phyloP scores from a whole-genome alignment of 2,797 vertebrate species.

The Poeciliopsis turneri region DNA sequence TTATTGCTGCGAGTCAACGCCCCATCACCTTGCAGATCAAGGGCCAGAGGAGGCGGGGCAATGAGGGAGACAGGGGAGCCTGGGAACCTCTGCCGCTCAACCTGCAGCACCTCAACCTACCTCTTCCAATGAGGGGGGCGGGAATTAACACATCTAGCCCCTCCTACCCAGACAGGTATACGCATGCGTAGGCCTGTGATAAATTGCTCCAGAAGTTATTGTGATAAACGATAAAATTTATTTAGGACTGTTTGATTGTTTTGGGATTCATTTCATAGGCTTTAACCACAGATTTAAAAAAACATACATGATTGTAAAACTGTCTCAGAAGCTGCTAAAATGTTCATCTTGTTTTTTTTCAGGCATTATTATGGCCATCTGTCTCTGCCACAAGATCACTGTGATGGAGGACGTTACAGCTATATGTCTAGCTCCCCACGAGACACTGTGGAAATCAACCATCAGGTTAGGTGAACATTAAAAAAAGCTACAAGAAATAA shows the following conservation, averaged over 20 bases:
- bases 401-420: slow-evolving; percentile 73
- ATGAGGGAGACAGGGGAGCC: slow-evolving; percentile 65
- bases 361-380: slow-evolving; percentile 79
- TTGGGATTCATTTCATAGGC: neutral
- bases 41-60: slow-evolving; percentile 69
- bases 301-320: neutral
- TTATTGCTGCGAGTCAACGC: slow-evolving; percentile 79
- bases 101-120: slow-evolving; percentile 75
- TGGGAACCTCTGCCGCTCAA: slow-evolving; percentile 79
- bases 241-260: neutral
- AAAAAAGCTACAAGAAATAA: neutral
- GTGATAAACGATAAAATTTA: too few species aligned
- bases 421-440: slow-evolving; percentile 77
- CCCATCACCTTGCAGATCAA: slow-evolving; percentile 85
- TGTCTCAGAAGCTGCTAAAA: slow-evolving; percentile 3
- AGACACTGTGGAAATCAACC: slow-evolving; percentile 75
- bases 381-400: slow-evolving; percentile 77
- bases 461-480: slow-evolving; percentile 61
- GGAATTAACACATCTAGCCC: slow-evolving; percentile 66
- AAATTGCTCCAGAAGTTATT: too few species aligned
- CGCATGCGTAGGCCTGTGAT: neutral
- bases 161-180: slow-evolving; percentile 77
- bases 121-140: slow-evolving; percentile 57
- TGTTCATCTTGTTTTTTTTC: slow-evolving; percentile 12
- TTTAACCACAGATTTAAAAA: neutral